Base-by-base conservation (phyloP, 2,888 invertebrate genomes). In the Desoria tigrina region DNA sequence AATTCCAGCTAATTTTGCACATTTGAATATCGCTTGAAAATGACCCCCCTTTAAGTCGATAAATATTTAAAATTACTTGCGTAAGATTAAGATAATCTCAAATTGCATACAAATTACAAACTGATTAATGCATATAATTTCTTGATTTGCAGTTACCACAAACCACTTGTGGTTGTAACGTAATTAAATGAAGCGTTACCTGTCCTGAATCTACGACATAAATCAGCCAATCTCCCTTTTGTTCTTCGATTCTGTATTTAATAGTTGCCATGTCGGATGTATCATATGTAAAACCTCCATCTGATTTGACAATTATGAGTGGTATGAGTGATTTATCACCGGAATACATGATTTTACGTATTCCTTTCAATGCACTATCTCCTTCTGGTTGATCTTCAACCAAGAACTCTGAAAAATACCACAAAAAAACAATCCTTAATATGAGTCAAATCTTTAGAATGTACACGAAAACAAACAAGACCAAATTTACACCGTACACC, bases 121-220 rank as follows among this genome's bases (percentile, higher is more conserved):
- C n/a, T n/a, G n/a, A n/a, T n/a, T n/a, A n/a, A n/a, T n/a, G n/a
- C n/a, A n/a, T n/a, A n/a, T n/a, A n/a, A n/a, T n/a, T n/a, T n/a
- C n/a, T n/a, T n/a, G n/a, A n/a, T n/a, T n/a, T n/a, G n/a, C n/a
- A n/a, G n/a, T n/a, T n/a, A n/a, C n/a, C n/a, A n/a, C n/a, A n/a
- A n/a, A n/a, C n/a, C n/a, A n/a, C n/a, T n/a, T n/a, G n/a, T n/a
- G n/a, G n/a, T n/a, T n/a, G n/a, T n/a, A n/a, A 54, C 6, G 39
- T 51, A 32, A 39, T 53, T n/a, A n/a, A n/a, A n/a, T n/a, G n/a
- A n/a, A n/a, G n/a, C n/a, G n/a, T 84, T 74, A 84, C 86, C 83
- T 99, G 99, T 0, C 99, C 99, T 37, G 88, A 86, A 84, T 99
- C 99, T 1, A 92, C 91, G 0, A 99, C 93, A 82, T 96, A 95